Percentiles rank a stretch among this genome's conserved stretches.
Conservation (phyloP, 1,140 invertebrate species). For the Drosophila kurseongensis region DNA sequence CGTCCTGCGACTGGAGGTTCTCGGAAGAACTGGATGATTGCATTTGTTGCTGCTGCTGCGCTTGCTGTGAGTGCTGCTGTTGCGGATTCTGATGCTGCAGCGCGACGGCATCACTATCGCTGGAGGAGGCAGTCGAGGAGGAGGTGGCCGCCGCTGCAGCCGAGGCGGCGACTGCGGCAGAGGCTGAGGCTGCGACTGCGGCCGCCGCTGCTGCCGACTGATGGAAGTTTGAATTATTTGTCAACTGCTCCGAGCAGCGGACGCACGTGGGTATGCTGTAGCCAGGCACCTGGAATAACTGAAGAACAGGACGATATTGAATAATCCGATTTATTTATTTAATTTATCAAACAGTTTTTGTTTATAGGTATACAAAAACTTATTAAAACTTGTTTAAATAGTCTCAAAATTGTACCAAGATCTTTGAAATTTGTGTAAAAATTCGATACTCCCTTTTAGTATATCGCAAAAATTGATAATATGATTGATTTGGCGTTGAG, state of each 20-base stretch:
- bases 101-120: constrained; percentile 51
- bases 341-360: no score
- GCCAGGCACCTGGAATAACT: constrained; percentile 84
- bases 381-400: no score
- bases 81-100: constrained; percentile 72
- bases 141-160: constrained; percentile 49
- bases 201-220: constrained; percentile 63
- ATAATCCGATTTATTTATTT: no score
- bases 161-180: constrained; percentile 50
- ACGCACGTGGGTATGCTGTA: constrained; percentile 84
- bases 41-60: constrained; percentile 73
- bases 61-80: constrained; percentile 54
- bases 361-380: no score
- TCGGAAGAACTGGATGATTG: constrained; percentile 84
- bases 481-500: no score
- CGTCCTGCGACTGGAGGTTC: constrained; percentile 83
- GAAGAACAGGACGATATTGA: constrained; percentile 29
- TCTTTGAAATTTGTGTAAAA: no score
- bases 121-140: constrained; percentile 52
- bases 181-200: constrained; percentile 54
- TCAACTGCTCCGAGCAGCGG: constrained; percentile 84
- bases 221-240: constrained; percentile 81
- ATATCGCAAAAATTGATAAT: no score
- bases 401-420: no score
- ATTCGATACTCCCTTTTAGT: no score